A percentile compares a stretch with the other conserved stretches of the same genome.
Conservation (phyloP, 1,140 invertebrate species). For the Drosophila bocki region DNA sequence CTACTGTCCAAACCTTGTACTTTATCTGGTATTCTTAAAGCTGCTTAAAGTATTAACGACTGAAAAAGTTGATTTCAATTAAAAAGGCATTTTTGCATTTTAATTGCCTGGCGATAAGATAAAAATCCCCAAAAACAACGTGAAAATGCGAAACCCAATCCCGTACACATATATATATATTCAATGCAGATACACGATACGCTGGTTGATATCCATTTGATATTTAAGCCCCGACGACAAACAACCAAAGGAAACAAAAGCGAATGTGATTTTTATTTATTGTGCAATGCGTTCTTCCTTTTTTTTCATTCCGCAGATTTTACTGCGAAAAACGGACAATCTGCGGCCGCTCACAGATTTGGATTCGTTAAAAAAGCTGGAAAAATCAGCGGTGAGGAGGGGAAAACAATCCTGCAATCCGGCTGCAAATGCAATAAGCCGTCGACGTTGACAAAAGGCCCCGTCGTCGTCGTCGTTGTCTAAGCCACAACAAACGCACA, state of each 20-base stretch:
- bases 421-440: constrained; percentile 76
- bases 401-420: constrained; percentile 34
- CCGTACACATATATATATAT: constrained; percentile 19
- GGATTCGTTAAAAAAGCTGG: constrained; percentile 70
- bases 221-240: constrained; percentile 69
- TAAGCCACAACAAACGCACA: constrained; percentile 49
- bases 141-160: constrained; percentile 9
- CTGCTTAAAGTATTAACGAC: constrained; percentile 11
- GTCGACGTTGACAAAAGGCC: constrained; percentile 64
- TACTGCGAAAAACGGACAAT: constrained; percentile 47
- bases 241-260: constrained; percentile 52
- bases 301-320: constrained; percentile 74
- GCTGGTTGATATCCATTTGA: constrained; percentile 55
- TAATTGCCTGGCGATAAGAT: constrained; percentile 73
- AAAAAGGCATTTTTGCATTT: constrained; percentile 75
- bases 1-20: not conserved
- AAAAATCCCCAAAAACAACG: constrained; percentile 56
- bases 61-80: constrained; percentile 57
- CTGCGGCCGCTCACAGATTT: constrained; percentile 67
- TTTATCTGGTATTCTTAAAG: not conserved
- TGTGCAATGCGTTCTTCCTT: constrained; percentile 33
- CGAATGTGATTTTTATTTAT: constrained; percentile 75
- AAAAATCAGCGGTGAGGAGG: constrained; percentile 45
- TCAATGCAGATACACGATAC: constrained; percentile 69
- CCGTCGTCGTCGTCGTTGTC: constrained; percentile 19